Evolutionary conservation across 2,113 vertebrate genomes (phyloP), one percentile per base, ranked within the genome.

Genomic region (Prunella himalayana): DNA sequence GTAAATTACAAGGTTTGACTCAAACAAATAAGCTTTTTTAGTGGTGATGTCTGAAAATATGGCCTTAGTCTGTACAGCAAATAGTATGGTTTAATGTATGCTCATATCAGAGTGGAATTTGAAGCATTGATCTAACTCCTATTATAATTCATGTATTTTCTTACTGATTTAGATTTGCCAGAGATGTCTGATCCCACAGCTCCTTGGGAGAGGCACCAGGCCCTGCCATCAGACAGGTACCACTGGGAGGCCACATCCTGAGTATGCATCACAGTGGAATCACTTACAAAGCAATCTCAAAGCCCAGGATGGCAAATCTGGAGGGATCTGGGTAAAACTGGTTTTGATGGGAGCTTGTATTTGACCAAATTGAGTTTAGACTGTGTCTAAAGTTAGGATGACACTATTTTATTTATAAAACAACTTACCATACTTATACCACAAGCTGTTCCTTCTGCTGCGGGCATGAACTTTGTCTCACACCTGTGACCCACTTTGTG

Each of bases 381-480:
- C n/a, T n/a, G n/a, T n/a, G n/a, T n/a, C n/a, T n/a, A 33, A 65
- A 44, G 15, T 30, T 39, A 42, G 31, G 71, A 65, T 42, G 18
- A 8, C 27, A 28, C 11, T 45, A 31, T 9, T 35, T 50, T 35
- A 66, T 76, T 64, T 42, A 56, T 33, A 56, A 82, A 78, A 21
- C 27, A 95, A 92, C 98, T 98, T 97, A 99, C 99, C 99, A 99
- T 99, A 97, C 99, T 99, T 53, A 97, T 95, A 69, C 99, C 99
- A 95, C 99, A 99, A 71, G 95, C 91, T 73, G 99, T 99, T 22
- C 99, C 99, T 97, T 99, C 99, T 1, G 99, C 99, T 56, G 99
- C 99, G 1, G 99, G 99, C 99, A 99, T 99, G 95, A 99, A 99
- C 98, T 99, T 99, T 65, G 99, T 99, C 96, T 99, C 99, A 63